phyloP scores from a whole-genome alignment of 2,797 vertebrate genomes.

The Phalanger gymnotis region DNA sequence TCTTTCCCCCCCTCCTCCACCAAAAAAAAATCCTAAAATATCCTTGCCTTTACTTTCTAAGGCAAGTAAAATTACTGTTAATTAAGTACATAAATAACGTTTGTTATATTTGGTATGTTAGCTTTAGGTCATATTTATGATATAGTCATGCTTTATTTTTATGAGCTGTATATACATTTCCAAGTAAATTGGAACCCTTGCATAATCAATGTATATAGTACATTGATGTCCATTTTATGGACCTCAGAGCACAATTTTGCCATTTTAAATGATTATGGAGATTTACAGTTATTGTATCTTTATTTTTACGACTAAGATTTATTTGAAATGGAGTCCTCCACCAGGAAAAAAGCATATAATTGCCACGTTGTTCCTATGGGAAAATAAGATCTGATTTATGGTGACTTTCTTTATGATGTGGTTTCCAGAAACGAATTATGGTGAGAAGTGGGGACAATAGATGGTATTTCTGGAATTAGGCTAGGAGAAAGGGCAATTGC shows the following conservation, averaged over 20 bases:
- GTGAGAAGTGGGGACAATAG: not conserved
- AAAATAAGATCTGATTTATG: not conserved
- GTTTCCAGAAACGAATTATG: not conserved
- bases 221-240: not conserved
- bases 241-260: not conserved
- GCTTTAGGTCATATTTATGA: not conserved
- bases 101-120: not conserved
- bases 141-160: not conserved
- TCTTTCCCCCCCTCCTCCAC: not conserved
- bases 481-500: not conserved
- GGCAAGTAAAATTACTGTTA: not conserved
- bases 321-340: not conserved
- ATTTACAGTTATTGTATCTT: not conserved
- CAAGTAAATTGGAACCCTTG: not conserved
- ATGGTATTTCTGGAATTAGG: not conserved
- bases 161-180: slow-evolving; percentile 8
- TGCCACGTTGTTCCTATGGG: not conserved
- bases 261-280: not conserved
- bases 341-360: not conserved
- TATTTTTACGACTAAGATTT: not conserved
- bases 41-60: not conserved
- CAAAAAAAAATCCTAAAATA: not conserved
- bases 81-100: slow-evolving; percentile 26
- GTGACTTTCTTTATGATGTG: not conserved
- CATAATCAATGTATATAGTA: not conserved